These are phyloP conservation scores for Ophioninae sp. DNA, from an alignment of 2,888 invertebrate species.

Conservation along the genomic window DNA sequence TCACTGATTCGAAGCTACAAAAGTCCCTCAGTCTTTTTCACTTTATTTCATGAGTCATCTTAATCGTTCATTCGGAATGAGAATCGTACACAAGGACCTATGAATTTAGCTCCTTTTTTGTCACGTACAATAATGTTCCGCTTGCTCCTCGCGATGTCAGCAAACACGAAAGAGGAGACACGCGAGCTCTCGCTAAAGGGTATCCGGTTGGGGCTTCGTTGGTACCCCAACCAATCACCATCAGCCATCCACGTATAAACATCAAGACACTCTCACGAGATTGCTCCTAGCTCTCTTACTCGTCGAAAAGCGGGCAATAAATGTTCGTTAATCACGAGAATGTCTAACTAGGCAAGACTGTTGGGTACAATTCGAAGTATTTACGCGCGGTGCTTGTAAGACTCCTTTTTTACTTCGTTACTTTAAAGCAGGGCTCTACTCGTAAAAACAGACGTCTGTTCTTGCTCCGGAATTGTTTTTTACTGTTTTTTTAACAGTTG, in stretches of 20 bases:
- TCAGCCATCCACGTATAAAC: conserved; percentile 44
- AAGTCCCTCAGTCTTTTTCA: no score
- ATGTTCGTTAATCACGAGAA: conserved; percentile 57
- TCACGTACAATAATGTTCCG: background rate
- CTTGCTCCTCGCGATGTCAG: background rate
- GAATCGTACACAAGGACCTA: background rate
- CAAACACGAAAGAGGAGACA: background rate
- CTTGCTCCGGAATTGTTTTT: conserved; percentile 23
- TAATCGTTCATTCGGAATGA: background rate
- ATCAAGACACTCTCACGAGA: conserved; percentile 34
- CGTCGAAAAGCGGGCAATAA: conserved; percentile 44
- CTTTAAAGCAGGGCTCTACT: background rate
- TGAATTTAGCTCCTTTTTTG: background rate
- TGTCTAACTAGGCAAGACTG: conserved; percentile 55
- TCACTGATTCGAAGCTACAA: no score
- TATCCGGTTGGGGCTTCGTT: conserved; percentile 25
- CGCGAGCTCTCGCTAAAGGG: conserved; percentile 12
- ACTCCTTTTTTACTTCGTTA: conserved; percentile 51
- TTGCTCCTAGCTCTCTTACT: conserved; percentile 20
- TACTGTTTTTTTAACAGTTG: conserved; percentile 11
- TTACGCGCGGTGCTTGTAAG: conserved; percentile 17
- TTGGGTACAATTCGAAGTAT: conserved; percentile 18
- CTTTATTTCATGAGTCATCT: background rate
- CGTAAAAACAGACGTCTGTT: conserved; percentile 32
- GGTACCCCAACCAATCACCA: conserved; percentile 42